Percentiles rank a stretch among this genome's conserved stretches.
phyloP scores from a whole-genome alignment of 1,140 invertebrate species.

The Trachelipus rathkii region DNA sequence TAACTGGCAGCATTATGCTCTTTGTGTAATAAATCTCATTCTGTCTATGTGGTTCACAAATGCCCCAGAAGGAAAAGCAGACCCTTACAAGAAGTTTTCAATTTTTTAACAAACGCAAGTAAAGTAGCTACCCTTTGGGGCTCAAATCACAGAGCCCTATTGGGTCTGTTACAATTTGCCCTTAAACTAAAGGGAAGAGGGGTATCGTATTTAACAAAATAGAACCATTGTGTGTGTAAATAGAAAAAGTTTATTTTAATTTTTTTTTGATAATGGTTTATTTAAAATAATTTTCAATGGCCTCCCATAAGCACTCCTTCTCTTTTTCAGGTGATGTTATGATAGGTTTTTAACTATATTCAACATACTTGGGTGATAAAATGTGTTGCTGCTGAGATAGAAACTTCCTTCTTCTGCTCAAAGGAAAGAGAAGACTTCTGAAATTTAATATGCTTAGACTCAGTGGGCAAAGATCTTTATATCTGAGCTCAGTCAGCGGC shows the following conservation, averaged over 20 bases:
- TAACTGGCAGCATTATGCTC: slow-evolving; percentile 44
- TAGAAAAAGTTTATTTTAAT: no score
- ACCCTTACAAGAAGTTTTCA: not conserved
- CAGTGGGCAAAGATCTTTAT: not conserved
- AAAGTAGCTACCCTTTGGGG: not conserved
- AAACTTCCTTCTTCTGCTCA: slow-evolving; percentile 36
- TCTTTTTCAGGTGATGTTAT: slow-evolving; percentile 26
- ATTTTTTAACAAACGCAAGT: not conserved
- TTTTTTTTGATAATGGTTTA: no score
- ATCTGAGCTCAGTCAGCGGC: no score
- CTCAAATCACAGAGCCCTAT: slow-evolving; percentile 17
- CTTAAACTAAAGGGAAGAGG: slow-evolving; percentile 14
- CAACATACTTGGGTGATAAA: slow-evolving; percentile 29
- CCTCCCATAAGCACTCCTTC: no score
- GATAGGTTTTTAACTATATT: slow-evolving; percentile 28
- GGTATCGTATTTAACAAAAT: slow-evolving; percentile 9
- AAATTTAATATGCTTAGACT: no score
- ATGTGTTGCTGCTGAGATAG: slow-evolving; percentile 37
- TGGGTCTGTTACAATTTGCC: slow-evolving; percentile 33
- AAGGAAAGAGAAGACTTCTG: slow-evolving; percentile 16
- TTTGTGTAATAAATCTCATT: slow-evolving; percentile 1
- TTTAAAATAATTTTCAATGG: no score
- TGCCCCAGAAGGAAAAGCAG: not conserved
- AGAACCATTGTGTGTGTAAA: slow-evolving; percentile 13
- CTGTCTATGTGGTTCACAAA: not conserved